Percentiles rank a stretch among this genome's conserved stretches.
Conservation (phyloP, 2,113 vertebrate species). For the Lonchura striata region DNA sequence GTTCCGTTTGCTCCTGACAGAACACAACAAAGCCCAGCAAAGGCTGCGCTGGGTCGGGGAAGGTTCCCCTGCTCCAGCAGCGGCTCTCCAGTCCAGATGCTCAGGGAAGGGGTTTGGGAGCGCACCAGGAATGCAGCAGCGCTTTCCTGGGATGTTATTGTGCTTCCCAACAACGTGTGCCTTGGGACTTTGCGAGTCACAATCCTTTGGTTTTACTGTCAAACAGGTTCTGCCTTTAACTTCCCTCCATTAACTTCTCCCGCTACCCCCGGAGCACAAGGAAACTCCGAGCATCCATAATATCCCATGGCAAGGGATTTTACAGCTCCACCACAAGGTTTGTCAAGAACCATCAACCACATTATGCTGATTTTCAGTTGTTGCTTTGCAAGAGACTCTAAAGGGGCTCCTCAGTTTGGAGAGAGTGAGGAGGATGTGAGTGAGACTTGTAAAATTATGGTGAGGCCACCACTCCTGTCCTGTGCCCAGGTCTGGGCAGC, state of each 20-base stretch:
- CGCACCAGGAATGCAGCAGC: background rate
- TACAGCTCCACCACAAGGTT: constrained; percentile 30
- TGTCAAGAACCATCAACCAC: constrained; percentile 20
- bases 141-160: background rate
- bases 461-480: background rate
- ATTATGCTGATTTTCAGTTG: background rate
- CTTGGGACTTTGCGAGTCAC: background rate
- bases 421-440: accelerated
- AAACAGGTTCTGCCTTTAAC: constrained; percentile 42
- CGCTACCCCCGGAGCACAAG: background rate
- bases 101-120: background rate
- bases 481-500: background rate
- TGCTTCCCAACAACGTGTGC: background rate
- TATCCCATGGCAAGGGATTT: constrained; percentile 12
- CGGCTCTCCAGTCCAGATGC: background rate
- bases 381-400: background rate
- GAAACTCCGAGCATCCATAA: constrained; percentile 3
- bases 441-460: background rate
- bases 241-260: constrained; percentile 28
- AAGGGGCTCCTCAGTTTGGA: background rate
- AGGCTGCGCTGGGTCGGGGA: background rate
- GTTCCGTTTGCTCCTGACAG: background rate
- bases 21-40: background rate
- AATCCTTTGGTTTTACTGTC: background rate
- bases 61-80: background rate